Evolutionary conservation across 2,888 invertebrate genomes (phyloP).

Genomic region (Callyntrura guangdongensis): DNA sequence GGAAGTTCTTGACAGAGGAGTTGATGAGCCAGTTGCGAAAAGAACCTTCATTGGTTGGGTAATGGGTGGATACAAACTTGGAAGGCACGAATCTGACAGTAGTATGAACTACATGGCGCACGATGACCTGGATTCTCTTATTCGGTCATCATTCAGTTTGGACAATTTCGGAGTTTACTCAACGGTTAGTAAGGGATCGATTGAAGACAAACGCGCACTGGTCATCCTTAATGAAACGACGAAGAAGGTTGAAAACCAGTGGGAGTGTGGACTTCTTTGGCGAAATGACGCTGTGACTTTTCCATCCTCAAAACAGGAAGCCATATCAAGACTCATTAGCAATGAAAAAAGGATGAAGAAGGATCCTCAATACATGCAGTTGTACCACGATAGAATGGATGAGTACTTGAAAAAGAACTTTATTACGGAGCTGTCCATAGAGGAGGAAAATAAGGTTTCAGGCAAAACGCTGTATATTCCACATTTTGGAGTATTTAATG

Average conservation of each 20-base stretch:
- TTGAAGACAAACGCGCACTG: not conserved
- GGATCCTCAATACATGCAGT: not conserved
- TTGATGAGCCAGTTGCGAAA: constrained; percentile 1
- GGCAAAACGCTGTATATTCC: constrained; percentile 52
- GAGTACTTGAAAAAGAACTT: not conserved
- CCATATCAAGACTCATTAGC: not conserved
- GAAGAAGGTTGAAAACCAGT: not conserved
- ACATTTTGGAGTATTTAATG: constrained; percentile 69
- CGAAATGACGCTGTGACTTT: not conserved
- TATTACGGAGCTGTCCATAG: not conserved
- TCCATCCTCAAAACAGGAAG: not conserved
- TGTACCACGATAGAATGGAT: not conserved
- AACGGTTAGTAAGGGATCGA: not conserved
- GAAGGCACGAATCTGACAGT: too few relatives aligned
- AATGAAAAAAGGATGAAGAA: not conserved
- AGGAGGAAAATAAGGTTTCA: not conserved
- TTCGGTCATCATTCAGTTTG: not conserved
- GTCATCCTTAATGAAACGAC: not conserved
- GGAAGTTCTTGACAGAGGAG: not conserved
- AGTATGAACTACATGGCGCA: not conserved
- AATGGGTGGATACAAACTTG: not conserved
- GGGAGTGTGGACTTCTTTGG: not conserved
- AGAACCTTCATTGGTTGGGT: not conserved
- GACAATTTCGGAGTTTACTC: not conserved
- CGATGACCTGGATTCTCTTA: not conserved